Conservation (phyloP, 1,140 invertebrate genomes). For the Bilobella aurantiaca region DNA sequence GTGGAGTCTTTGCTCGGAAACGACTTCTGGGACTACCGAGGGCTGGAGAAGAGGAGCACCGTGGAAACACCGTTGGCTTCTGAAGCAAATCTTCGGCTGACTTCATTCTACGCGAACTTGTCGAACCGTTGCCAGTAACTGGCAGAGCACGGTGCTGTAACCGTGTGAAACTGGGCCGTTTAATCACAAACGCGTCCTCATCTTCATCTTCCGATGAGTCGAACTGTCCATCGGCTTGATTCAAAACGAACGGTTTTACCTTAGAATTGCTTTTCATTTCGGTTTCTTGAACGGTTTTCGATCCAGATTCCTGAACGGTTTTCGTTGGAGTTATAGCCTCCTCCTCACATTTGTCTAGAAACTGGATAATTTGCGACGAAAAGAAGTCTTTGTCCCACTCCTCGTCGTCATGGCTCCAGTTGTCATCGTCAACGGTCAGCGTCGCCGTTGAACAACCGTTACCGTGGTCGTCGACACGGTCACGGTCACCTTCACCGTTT, state of each 20-base stretch:
- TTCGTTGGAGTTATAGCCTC: not conserved
- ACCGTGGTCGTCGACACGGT: too few species aligned
- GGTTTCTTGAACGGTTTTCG: not conserved
- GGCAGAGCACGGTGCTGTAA: too few species aligned
- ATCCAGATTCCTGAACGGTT: not conserved
- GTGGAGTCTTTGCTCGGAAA: not conserved
- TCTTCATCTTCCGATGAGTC: not conserved
- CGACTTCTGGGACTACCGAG: not conserved
- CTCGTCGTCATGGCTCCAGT: not conserved
- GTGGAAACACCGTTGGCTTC: too few species aligned
- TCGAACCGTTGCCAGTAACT: not conserved
- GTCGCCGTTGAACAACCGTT: too few species aligned
- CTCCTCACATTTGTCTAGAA: conserved; percentile 3
- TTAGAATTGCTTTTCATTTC: not conserved
- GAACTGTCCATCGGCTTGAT: not conserved
- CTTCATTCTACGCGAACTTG: too few species aligned
- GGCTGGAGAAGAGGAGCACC: too few species aligned
- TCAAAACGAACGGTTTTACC: not conserved
- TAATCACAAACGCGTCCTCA: not conserved
- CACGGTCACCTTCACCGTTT: not conserved
- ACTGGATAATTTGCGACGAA: not conserved
- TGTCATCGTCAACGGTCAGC: too few species aligned
- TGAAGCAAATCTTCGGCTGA: too few species aligned
- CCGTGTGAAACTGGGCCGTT: not conserved
- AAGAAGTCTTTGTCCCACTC: conserved; percentile 7